These are phyloP conservation scores for Thereva unica DNA, from an alignment of 2,888 invertebrate species.

Conservation along the genomic window DNA sequence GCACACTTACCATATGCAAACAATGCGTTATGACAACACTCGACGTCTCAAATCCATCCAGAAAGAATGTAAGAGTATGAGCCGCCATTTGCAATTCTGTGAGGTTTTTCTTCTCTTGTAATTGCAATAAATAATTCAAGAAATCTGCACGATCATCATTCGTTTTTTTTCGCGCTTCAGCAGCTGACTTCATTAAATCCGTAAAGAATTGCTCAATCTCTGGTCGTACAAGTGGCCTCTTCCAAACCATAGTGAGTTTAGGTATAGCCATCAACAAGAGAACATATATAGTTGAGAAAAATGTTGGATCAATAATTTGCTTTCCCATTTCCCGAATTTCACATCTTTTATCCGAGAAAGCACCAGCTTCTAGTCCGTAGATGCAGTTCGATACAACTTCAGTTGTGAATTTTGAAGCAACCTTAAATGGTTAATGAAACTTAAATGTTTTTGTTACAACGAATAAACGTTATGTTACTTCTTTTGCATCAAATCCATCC, in stretches of 20 bases:
- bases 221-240: neutral
- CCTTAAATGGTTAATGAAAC: conserved; percentile 43
- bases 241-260: conserved; percentile 7
- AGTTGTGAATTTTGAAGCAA: conserved; percentile 53
- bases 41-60: conserved; percentile 56
- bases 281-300: neutral
- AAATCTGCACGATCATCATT: conserved; percentile 51
- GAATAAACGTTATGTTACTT: conserved; percentile 47
- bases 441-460: no score
- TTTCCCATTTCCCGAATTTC: conserved; percentile 50
- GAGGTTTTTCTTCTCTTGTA: conserved; percentile 50
- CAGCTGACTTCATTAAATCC: conserved; percentile 47
- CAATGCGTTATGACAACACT: conserved; percentile 48
- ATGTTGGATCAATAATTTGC: conserved; percentile 23
- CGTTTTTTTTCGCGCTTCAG: conserved; percentile 47
- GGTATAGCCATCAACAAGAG: conserved; percentile 37
- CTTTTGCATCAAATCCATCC: conserved; percentile 57
- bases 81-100: conserved; percentile 46
- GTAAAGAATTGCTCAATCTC: conserved; percentile 62
- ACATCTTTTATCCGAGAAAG: conserved; percentile 47
- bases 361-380: conserved; percentile 57
- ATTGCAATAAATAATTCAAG: conserved; percentile 51
- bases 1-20: conserved; percentile 48
- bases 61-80: conserved; percentile 53
- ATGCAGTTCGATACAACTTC: conserved; percentile 59